phyloP scores from a whole-genome alignment of 2,888 invertebrate species.

The Drosophila mulleri region DNA sequence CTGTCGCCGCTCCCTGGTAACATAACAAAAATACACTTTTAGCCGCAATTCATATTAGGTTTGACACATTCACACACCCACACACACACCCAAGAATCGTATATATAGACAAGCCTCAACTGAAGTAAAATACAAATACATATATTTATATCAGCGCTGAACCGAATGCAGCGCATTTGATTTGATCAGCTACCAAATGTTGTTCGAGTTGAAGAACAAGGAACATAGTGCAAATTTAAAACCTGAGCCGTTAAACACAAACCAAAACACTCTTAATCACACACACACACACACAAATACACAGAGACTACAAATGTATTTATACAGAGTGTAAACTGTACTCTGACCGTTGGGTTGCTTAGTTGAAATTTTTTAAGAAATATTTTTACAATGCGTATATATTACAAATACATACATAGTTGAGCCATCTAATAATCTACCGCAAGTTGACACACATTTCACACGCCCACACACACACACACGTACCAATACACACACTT shows the following conservation, averaged over 20 bases:
- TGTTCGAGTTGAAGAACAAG: constrained; percentile 35
- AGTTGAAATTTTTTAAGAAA: constrained; percentile 75
- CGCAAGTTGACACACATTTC: constrained; percentile 73
- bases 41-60: constrained; percentile 47
- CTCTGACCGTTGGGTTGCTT: constrained; percentile 74
- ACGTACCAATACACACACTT: background rate
- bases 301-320: constrained; percentile 25
- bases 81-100: constrained; percentile 11
- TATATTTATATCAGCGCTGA: constrained; percentile 25
- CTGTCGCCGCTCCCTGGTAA: constrained; percentile 30
- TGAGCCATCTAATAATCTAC: constrained; percentile 71
- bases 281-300: constrained; percentile 19
- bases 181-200: constrained; percentile 29
- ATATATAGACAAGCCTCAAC: constrained; percentile 36
- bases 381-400: constrained; percentile 62
- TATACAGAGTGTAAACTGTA: constrained; percentile 77
- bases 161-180: constrained; percentile 41
- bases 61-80: constrained; percentile 29
- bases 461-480: constrained; percentile 46
- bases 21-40: constrained; percentile 21
- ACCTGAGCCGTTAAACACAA: constrained; percentile 48
- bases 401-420: constrained; percentile 60
- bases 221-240: constrained; percentile 73
- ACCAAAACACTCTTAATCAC: constrained; percentile 6
- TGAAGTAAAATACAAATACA: constrained; percentile 4